A percentile compares a stretch with the other conserved stretches of the same genome.
phyloP scores from a whole-genome alignment of 2,797 vertebrate species.

The Yasuhikotakia modesta region DNA sequence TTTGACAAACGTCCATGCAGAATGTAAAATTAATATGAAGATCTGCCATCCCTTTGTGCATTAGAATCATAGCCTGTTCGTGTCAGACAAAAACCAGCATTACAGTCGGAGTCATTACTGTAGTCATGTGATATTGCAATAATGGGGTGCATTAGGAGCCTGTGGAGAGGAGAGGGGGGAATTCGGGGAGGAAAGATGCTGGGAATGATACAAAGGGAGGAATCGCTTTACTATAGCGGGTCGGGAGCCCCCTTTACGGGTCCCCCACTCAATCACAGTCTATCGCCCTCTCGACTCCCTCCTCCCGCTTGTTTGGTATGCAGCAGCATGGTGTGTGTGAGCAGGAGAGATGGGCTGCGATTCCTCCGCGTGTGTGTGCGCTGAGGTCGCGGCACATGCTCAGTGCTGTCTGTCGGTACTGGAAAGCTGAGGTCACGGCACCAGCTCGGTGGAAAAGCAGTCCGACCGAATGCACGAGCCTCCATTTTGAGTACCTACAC shows the following conservation, averaged over 20 bases:
- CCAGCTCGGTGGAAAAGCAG: constrained; percentile 90
- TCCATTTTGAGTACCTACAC: constrained; percentile 96
- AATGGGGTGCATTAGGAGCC: constrained; percentile 45
- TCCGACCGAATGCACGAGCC: constrained; percentile 89
- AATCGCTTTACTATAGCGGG: constrained; percentile 59
- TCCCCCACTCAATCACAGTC: constrained; percentile 66
- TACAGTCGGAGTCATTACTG: constrained; percentile 27
- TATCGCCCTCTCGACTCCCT: constrained; percentile 62
- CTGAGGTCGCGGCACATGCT: constrained; percentile 98
- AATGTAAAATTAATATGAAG: background rate
- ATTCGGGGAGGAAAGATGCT: constrained; percentile 18
- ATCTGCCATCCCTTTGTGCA: constrained; percentile 21
- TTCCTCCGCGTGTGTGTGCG: constrained; percentile 68
- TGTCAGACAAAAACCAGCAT: constrained; percentile 38
- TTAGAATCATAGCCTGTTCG: constrained; percentile 34
- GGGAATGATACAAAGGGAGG: background rate
- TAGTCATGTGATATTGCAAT: constrained; percentile 48
- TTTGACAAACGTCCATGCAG: constrained; percentile 1
- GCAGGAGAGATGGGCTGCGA: constrained; percentile 82
- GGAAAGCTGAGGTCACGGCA: constrained; percentile 97
- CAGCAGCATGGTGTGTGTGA: constrained; percentile 76
- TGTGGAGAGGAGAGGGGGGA: constrained; percentile 23
- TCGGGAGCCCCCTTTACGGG: constrained; percentile 60
- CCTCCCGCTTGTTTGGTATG: constrained; percentile 79
- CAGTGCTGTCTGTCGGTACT: constrained; percentile 86